Conservation (phyloP, 2,888 invertebrate species). For the Fragum fragum region DNA sequence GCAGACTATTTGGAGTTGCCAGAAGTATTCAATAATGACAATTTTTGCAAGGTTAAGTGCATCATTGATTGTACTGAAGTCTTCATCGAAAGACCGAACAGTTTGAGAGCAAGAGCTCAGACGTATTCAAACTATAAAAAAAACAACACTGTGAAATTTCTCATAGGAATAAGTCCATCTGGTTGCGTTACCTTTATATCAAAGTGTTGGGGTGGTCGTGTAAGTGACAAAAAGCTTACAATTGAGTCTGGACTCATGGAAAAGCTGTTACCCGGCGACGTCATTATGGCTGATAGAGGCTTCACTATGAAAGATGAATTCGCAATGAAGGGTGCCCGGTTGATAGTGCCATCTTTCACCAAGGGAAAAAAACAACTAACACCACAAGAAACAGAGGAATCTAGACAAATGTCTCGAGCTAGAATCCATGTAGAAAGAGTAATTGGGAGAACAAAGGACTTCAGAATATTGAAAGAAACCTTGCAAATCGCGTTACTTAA, state of each 20-base stretch:
- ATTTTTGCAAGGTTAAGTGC: no score
- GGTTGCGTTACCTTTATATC: no score
- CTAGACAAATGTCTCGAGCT: conserved; percentile 15
- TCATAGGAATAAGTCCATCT: no score
- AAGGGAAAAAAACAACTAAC: conserved; percentile 34
- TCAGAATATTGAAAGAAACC: conserved; percentile 14
- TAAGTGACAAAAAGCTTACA: conserved; percentile 39
- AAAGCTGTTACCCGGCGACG: conserved; percentile 30
- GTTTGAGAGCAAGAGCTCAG: no score
- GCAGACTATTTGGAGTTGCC: no score
- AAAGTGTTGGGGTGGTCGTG: background rate
- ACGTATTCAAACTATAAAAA: no score
- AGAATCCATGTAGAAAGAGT: conserved; percentile 44
- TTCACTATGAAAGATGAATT: conserved; percentile 45
- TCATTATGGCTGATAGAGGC: conserved; percentile 44
- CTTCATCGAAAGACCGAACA: no score
- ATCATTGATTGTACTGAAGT: no score
- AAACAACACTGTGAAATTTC: no score
- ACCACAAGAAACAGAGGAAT: conserved; percentile 21
- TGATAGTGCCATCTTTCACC: conserved; percentile 36
- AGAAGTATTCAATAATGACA: background rate
- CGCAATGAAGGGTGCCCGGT: conserved; percentile 12
- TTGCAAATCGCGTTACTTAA: no score
- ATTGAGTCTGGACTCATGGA: conserved; percentile 32
- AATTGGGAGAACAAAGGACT: conserved; percentile 37